A percentile compares a stretch with the other conserved stretches of the same genome.
phyloP scores from a whole-genome alignment of 2,797 vertebrate genomes.

The Acestrorhynchus altus region DNA sequence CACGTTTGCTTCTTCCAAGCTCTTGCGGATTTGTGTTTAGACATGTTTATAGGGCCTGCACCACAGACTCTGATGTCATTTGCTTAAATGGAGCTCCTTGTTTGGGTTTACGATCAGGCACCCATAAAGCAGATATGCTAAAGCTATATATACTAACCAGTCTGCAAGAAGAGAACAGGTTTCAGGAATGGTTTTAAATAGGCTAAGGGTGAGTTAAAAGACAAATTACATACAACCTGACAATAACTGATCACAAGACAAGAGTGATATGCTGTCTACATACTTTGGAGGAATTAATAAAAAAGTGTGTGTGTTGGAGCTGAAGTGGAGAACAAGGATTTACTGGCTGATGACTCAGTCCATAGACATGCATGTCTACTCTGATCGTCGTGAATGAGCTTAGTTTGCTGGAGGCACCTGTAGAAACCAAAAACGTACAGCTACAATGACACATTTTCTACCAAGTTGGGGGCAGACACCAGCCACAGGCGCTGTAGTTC shows the following conservation, averaged over 20 bases:
- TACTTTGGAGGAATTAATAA: constrained; percentile 12
- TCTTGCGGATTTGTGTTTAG: constrained; percentile 68
- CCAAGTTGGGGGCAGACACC: constrained; percentile 72
- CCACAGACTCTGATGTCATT: constrained; percentile 70
- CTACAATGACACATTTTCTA: constrained; percentile 72
- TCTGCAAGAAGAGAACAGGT: constrained; percentile 13
- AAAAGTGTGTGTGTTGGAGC: constrained; percentile 40
- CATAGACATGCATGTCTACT: constrained; percentile 73
- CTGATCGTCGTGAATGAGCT: constrained; percentile 62
- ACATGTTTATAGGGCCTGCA: constrained; percentile 68
- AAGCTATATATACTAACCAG: constrained; percentile 13
- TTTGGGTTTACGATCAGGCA: constrained; percentile 55
- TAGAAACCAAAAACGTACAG: constrained; percentile 70
- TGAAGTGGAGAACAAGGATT: constrained; percentile 61
- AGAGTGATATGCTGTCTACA: not conserved
- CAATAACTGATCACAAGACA: constrained; percentile 28
- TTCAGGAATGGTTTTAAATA: constrained; percentile 17
- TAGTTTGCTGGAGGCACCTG: constrained; percentile 64
- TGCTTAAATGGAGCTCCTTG: constrained; percentile 63
- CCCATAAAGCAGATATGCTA: constrained; percentile 20
- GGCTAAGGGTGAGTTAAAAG: not conserved
- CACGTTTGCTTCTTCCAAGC: constrained; percentile 12
- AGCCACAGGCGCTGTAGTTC: constrained; percentile 62
- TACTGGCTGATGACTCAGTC: constrained; percentile 71
- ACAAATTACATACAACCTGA: constrained; percentile 4